These are phyloP conservation scores for Melanotaenia boesemani DNA, from an alignment of 2,797 vertebrate genomes.

Conservation along the genomic window DNA sequence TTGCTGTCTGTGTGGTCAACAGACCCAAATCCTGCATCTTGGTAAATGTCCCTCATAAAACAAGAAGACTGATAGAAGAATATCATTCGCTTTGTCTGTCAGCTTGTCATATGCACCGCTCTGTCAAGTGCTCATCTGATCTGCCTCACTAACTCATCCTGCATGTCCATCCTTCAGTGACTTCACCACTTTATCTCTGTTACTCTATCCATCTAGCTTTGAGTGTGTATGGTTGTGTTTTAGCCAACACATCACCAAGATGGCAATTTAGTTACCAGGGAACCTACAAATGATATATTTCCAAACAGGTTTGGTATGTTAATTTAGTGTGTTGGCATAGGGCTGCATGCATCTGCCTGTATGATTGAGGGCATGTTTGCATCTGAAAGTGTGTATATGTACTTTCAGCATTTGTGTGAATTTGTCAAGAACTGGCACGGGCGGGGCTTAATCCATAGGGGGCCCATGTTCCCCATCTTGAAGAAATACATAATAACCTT, in stretches of 20 bases:
- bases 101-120: slow-evolving; percentile 57
- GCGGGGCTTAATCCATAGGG: slow-evolving; percentile 38
- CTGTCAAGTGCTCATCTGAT: slow-evolving; percentile 35
- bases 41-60: slow-evolving; percentile 44
- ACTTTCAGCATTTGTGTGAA: slow-evolving; percentile 13
- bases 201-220: slow-evolving; percentile 38
- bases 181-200: slow-evolving; percentile 54
- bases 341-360: slow-evolving; percentile 30
- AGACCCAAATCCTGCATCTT: slow-evolving; percentile 36
- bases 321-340: slow-evolving; percentile 46
- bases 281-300: slow-evolving; percentile 23
- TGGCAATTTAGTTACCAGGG: slow-evolving; percentile 49
- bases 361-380: slow-evolving; percentile 36
- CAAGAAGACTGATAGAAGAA: slow-evolving; percentile 46
- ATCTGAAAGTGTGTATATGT: slow-evolving; percentile 30
- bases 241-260: slow-evolving; percentile 30
- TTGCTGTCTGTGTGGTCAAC: slow-evolving; percentile 30
- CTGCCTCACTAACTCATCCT: slow-evolving; percentile 54
- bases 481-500: slow-evolving; percentile 69
- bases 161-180: slow-evolving; percentile 65
- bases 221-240: slow-evolving; percentile 24
- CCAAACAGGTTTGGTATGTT: slow-evolving; percentile 55
- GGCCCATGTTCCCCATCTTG: slow-evolving; percentile 50
- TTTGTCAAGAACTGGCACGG: slow-evolving; percentile 39
- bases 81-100: slow-evolving; percentile 64